These are phyloP conservation scores for Drosophila leonis DNA, from an alignment of 2,888 invertebrate species.

Conservation along the genomic window DNA sequence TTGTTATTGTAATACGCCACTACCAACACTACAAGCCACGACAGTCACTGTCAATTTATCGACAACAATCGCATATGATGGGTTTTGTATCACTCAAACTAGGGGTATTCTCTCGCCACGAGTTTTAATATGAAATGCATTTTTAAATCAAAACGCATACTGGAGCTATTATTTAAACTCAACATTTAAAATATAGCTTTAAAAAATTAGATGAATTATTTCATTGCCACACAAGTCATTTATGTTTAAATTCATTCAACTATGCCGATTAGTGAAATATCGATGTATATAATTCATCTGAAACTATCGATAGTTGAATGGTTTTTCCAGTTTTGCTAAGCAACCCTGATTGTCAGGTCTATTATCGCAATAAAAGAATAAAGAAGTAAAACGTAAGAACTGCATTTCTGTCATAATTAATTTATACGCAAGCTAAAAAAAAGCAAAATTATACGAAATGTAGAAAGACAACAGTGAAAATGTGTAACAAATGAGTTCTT, in stretches of 20 bases:
- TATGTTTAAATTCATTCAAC: too few relatives aligned
- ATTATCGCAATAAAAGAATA: constrained; percentile 61
- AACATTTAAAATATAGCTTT: background rate
- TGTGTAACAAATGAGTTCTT: constrained; percentile 14
- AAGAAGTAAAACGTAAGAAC: constrained; percentile 75
- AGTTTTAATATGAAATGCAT: background rate
- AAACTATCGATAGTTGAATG: constrained; percentile 33
- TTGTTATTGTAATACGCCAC: background rate
- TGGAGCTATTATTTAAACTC: too few relatives aligned
- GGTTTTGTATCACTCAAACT: too few relatives aligned
- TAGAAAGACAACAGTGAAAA: constrained; percentile 23
- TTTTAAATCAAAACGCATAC: background rate
- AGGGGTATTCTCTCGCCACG: background rate
- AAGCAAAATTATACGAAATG: constrained; percentile 32
- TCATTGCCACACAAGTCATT: too few relatives aligned
- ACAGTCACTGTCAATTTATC: background rate
- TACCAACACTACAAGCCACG: background rate
- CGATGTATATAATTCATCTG: background rate
- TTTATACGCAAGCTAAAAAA: constrained; percentile 45
- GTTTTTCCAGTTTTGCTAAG: constrained; percentile 25
- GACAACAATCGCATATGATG: background rate
- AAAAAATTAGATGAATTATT: too few relatives aligned
- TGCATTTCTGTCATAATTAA: constrained; percentile 49
- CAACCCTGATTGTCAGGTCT: constrained; percentile 37
- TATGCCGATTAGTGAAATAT: constrained; percentile 7